A percentile compares a stretch with the other conserved stretches of the same genome.
These are phyloP conservation scores for Hemistola chrysoprasaria DNA, from an alignment of 2,888 invertebrate genomes.

Conservation along the genomic window DNA sequence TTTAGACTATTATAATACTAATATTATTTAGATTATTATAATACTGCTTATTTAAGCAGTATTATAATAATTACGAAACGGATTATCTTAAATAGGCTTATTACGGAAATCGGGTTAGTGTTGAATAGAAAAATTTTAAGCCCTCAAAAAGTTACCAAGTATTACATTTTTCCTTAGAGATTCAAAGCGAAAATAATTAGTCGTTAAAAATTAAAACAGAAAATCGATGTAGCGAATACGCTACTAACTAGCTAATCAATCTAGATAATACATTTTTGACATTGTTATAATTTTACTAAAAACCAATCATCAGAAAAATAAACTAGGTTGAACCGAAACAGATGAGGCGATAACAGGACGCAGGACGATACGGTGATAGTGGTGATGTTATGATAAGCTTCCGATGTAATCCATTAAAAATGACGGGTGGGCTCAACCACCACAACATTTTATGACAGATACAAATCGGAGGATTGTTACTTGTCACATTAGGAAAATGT, in stretches of 20 bases:
- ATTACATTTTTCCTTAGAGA: too few relatives aligned
- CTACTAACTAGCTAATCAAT: neutral
- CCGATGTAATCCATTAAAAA: conserved; percentile 24
- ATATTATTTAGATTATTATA: too few relatives aligned
- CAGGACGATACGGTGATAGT: conserved; percentile 25
- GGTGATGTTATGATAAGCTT: conserved; percentile 38
- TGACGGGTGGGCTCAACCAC: conserved; percentile 12
- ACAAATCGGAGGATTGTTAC: conserved; percentile 40
- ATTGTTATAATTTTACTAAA: conserved; percentile 34
- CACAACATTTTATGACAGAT: conserved; percentile 7
- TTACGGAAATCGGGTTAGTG: too few relatives aligned
- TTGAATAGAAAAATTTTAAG: too few relatives aligned
- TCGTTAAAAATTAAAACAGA: too few relatives aligned
- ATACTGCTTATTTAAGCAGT: too few relatives aligned
- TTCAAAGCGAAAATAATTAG: too few relatives aligned
- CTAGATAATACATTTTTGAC: neutral
- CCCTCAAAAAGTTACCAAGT: too few relatives aligned
- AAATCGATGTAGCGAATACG: too few relatives aligned
- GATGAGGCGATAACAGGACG: conserved; percentile 29
- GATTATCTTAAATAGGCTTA: too few relatives aligned
- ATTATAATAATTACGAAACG: too few relatives aligned
- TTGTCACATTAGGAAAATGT: conserved; percentile 25
- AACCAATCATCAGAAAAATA: conserved; percentile 35
- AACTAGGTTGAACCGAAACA: conserved; percentile 30
- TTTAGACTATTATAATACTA: too few relatives aligned